A percentile compares a stretch with the other conserved stretches of the same genome.
Evolutionary conservation across 2,797 vertebrate genomes (phyloP).

Genomic region (Aldrovandia affinis): DNA sequence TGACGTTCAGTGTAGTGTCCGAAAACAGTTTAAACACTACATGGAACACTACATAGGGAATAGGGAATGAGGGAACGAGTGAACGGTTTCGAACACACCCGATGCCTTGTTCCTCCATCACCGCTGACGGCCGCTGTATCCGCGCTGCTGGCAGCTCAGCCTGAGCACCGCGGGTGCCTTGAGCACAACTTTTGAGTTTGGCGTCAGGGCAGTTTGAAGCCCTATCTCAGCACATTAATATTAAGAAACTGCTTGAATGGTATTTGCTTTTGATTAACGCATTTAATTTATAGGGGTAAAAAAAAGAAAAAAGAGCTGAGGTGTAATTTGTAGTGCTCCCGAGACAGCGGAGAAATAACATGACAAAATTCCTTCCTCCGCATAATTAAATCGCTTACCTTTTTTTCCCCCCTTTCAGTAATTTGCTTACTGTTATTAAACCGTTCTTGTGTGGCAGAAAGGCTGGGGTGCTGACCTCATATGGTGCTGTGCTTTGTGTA

Average conservation of each 20-base stretch:
- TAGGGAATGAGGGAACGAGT: too few relatives aligned
- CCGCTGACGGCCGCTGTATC: too few relatives aligned
- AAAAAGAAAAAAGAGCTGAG: neutral
- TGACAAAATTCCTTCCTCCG: neutral
- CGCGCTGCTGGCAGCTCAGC: neutral
- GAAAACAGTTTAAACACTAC: too few relatives aligned
- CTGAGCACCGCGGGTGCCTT: neutral
- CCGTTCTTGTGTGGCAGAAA: neutral
- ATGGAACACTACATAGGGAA: too few relatives aligned
- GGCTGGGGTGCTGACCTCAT: neutral
- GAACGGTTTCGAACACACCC: too few relatives aligned
- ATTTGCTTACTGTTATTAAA: neutral
- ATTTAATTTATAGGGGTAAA: neutral
- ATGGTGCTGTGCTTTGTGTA: neutral
- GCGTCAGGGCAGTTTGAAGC: neutral
- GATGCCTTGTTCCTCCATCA: neutral
- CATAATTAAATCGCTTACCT: conserved; percentile 18
- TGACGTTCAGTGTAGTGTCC: too few relatives aligned
- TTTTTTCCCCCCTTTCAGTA: neutral
- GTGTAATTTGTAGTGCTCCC: conserved; percentile 17
- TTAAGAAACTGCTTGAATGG: neutral
- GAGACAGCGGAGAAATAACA: conserved; percentile 17
- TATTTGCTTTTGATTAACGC: conserved; percentile 19
- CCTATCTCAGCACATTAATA: neutral
- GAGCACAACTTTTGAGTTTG: neutral